These are phyloP conservation scores for Pogonomyrmex barbatus DNA, from an alignment of 1,140 invertebrate genomes.

Conservation along the genomic window DNA sequence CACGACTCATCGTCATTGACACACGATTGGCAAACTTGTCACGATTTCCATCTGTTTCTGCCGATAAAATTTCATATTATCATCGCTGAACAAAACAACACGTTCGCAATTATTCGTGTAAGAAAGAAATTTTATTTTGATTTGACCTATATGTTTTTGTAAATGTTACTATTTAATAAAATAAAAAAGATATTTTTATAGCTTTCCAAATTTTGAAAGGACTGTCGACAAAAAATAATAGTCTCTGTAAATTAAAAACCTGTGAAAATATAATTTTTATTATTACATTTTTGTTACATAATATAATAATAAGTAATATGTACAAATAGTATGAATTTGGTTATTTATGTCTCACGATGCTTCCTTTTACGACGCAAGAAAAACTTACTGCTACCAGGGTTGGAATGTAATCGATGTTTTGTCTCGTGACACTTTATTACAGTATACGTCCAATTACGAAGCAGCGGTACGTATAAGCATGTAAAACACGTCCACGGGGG, in stretches of 20 bases:
- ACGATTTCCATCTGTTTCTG: slow-evolving; percentile 15
- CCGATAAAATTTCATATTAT: slow-evolving; percentile 2
- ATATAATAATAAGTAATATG: background rate
- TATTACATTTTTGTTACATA: background rate
- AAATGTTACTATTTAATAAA: background rate
- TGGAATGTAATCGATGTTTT: slow-evolving; percentile 70
- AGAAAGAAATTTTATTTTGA: background rate
- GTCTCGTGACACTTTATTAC: slow-evolving; percentile 72
- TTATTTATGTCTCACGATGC: background rate
- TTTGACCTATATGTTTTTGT: background rate
- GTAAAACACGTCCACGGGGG: slow-evolving; percentile 42
- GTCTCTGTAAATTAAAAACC: background rate
- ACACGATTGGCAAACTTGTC: slow-evolving; percentile 63
- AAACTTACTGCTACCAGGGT: background rate
- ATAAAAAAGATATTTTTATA: background rate
- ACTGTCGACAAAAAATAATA: background rate
- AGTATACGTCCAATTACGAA: slow-evolving; percentile 57
- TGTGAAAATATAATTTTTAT: background rate
- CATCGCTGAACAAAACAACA: background rate
- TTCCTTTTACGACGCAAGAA: slow-evolving; percentile 16
- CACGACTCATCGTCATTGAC: slow-evolving; percentile 20
- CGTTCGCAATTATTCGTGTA: slow-evolving; percentile 4
- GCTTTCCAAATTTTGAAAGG: background rate
- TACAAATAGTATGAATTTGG: background rate
- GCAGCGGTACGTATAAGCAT: slow-evolving; percentile 43